Conservation (phyloP, 2,888 invertebrate species). For the Clivina fossor region DNA sequence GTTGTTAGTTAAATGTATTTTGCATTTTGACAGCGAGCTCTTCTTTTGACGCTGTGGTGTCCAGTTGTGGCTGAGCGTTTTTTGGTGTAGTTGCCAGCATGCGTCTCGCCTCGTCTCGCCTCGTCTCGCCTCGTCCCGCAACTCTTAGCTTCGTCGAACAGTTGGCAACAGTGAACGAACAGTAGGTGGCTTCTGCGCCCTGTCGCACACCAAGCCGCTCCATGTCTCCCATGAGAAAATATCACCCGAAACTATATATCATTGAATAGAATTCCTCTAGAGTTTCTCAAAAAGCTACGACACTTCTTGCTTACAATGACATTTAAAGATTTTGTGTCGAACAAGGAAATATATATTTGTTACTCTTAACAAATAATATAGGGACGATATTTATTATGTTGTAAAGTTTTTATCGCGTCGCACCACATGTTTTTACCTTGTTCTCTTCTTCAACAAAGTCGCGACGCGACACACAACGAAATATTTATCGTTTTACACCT, state of each 20-base stretch:
- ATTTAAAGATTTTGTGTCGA: conserved; percentile 29
- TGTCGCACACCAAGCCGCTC: not conserved
- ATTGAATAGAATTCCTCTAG: conserved; percentile 28
- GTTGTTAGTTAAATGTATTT: conserved; percentile 26
- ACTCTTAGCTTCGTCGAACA: too few relatives aligned
- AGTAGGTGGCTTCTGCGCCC: too few relatives aligned
- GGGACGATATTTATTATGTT: conserved; percentile 25
- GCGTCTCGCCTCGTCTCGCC: too few relatives aligned
- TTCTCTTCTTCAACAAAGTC: not conserved
- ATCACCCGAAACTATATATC: conserved; percentile 30
- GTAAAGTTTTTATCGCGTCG: conserved; percentile 26
- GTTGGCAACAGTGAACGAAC: too few relatives aligned
- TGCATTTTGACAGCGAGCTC: conserved; percentile 28
- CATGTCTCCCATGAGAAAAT: conserved; percentile 28
- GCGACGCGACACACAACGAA: too few relatives aligned
- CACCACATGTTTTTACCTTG: not conserved
- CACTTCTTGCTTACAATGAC: conserved; percentile 24
- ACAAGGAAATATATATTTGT: conserved; percentile 27
- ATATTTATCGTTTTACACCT: too few relatives aligned
- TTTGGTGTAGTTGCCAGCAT: conserved; percentile 22
- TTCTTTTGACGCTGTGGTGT: conserved; percentile 30
- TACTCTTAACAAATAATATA: conserved; percentile 26
- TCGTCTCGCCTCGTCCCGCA: too few relatives aligned
- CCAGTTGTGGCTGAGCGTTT: conserved; percentile 22
- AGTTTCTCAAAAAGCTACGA: conserved; percentile 30